Percentiles rank a stretch among this genome's conserved stretches.
phyloP scores from a whole-genome alignment of 2,113 vertebrate species.

The Ameiurus melas region DNA sequence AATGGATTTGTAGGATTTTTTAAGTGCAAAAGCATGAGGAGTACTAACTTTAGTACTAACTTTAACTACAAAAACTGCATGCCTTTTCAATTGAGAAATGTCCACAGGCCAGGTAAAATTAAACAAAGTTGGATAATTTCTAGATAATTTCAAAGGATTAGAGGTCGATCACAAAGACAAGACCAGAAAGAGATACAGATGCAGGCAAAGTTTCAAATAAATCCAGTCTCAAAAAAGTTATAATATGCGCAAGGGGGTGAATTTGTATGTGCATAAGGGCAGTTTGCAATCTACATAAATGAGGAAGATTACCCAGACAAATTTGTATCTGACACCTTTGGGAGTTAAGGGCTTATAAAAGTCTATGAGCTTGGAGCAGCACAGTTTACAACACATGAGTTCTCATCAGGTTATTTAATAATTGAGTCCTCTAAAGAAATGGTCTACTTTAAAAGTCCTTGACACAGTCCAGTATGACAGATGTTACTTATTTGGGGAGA shows the following conservation, averaged over 20 bases:
- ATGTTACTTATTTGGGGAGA: neutral
- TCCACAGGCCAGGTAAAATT: no score
- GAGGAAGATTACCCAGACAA: slow-evolving; percentile 15
- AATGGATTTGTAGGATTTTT: no score
- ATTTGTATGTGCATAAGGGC: neutral
- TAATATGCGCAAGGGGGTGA: neutral
- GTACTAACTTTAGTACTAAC: no score
- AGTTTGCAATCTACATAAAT: slow-evolving; percentile 21
- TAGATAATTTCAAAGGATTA: neutral
- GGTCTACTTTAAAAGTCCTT: slow-evolving; percentile 9
- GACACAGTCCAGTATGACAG: slow-evolving; percentile 1
- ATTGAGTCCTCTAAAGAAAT: slow-evolving; percentile 2
- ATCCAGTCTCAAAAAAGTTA: neutral
- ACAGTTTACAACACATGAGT: slow-evolving; percentile 18
- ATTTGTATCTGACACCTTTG: slow-evolving; percentile 10
- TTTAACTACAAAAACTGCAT: no score
- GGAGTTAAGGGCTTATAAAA: slow-evolving; percentile 12
- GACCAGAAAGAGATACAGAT: neutral
- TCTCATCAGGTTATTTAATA: slow-evolving; percentile 20
- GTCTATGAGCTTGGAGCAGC: neutral
- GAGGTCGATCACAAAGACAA: neutral
- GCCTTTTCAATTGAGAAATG: no score
- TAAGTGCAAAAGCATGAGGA: no score
- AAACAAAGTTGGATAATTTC: neutral
- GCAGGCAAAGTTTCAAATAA: neutral